Conservation (phyloP, 2,797 vertebrate species). For the Malurus splendens region DNA sequence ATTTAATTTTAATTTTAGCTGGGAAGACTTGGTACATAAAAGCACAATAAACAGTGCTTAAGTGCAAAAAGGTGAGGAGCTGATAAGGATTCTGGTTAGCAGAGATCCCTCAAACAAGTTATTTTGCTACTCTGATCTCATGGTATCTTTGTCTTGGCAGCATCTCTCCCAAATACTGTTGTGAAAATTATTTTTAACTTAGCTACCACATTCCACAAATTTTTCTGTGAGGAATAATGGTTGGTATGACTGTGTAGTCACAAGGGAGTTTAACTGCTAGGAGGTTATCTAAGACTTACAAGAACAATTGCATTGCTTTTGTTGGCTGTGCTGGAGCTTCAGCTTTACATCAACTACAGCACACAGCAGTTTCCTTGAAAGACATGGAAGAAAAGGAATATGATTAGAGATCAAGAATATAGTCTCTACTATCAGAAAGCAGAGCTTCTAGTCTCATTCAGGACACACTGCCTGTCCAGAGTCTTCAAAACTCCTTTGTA, state of each 20-base stretch:
- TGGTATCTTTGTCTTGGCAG: conserved; percentile 23
- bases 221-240: not conserved
- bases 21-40: not conserved
- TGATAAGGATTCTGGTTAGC: not conserved
- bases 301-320: conserved; percentile 2
- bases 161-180: not conserved
- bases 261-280: not conserved
- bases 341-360: not conserved
- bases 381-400: not conserved
- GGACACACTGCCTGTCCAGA: not conserved
- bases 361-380: not conserved
- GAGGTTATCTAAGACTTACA: conserved; percentile 28
- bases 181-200: conserved; percentile 24
- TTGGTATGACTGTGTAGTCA: not conserved
- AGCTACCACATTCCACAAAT: conserved; percentile 11
- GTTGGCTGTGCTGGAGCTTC: not conserved
- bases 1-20: not conserved
- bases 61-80: not conserved
- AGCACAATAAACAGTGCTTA: not conserved
- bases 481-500: conserved; percentile 20
- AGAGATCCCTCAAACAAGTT: not conserved
- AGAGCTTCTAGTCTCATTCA: not conserved
- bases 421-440: not conserved
- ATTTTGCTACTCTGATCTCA: not conserved
- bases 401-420: not conserved